A percentile compares a stretch with the other conserved stretches of the same genome.
Conservation (phyloP, 2,113 vertebrate genomes). For the Ciconia boyciana region DNA sequence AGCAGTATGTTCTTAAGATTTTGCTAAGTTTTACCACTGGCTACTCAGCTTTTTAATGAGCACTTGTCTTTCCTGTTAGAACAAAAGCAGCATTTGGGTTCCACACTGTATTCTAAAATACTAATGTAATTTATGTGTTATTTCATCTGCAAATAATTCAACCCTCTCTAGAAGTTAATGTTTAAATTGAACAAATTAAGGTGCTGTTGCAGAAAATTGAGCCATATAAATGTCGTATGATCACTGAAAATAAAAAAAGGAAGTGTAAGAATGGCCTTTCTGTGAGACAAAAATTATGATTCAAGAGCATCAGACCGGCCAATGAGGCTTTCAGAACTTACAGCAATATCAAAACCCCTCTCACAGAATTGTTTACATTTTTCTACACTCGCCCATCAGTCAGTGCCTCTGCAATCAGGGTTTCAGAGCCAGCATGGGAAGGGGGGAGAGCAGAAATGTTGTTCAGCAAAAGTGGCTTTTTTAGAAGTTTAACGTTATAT, state of each 20-base stretch:
- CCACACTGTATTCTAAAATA: background rate
- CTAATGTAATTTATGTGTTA: background rate
- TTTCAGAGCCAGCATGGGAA: rapidly evolving
- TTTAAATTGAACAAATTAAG: background rate
- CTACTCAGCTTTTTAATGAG: background rate
- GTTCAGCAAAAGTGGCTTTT: background rate
- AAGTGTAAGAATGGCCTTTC: background rate
- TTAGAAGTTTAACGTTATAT: rapidly evolving
- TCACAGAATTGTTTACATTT: background rate
- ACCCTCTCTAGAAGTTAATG: background rate
- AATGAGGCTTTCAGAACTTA: background rate
- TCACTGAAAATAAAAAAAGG: background rate
- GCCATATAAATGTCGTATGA: background rate
- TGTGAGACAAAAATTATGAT: background rate
- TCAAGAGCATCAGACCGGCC: rapidly evolving
- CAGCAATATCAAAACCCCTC: background rate
- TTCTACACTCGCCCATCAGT: background rate
- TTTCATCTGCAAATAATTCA: slow-evolving; percentile 12
- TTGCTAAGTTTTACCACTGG: background rate
- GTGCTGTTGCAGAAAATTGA: slow-evolving; percentile 1
- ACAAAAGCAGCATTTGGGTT: background rate
- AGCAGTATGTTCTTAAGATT: background rate
- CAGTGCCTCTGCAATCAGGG: background rate
- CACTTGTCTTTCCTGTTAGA: background rate
- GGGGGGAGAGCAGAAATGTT: background rate